Percentiles rank a stretch among this genome's conserved stretches.
These are phyloP conservation scores for Zalophus californianus DNA, from an alignment of 2,797 vertebrate genomes.

Conservation along the genomic window DNA sequence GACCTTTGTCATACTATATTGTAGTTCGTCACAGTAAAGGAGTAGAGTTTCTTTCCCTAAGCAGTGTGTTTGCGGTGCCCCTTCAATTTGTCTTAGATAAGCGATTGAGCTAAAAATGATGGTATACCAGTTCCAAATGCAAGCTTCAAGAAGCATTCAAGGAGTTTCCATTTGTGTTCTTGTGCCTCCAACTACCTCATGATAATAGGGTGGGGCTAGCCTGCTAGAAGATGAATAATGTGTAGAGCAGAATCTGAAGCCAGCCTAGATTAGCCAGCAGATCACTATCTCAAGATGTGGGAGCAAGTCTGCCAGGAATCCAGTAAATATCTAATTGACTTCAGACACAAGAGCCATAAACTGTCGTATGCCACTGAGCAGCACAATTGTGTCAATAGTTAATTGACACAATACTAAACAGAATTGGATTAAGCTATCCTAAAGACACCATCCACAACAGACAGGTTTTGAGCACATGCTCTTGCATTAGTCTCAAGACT, in stretches of 20 bases:
- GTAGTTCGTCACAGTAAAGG: background rate
- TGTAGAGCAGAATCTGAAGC: accelerated
- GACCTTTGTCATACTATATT: background rate
- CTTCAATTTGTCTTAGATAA: background rate
- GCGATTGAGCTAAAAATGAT: background rate
- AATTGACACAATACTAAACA: background rate
- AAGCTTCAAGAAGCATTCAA: background rate
- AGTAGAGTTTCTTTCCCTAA: background rate
- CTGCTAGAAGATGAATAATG: background rate
- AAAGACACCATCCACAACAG: background rate
- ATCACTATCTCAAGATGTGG: background rate
- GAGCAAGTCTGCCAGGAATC: background rate
- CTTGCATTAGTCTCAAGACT: background rate
- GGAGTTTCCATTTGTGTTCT: background rate
- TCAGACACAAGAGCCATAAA: background rate
- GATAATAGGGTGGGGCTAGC: no score
- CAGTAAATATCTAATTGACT: background rate
- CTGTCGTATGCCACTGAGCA: background rate
- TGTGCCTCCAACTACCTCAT: background rate
- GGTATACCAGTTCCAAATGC: accelerated
- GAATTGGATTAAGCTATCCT: background rate
- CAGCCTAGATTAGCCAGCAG: background rate
- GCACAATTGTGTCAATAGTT: background rate
- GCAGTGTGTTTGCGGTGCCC: accelerated
- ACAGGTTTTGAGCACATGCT: background rate